Evolutionary conservation across 2,797 vertebrate species (phyloP), one percentile per base, ranked within the genome.

Genomic region (Nannoperca australis): DNA sequence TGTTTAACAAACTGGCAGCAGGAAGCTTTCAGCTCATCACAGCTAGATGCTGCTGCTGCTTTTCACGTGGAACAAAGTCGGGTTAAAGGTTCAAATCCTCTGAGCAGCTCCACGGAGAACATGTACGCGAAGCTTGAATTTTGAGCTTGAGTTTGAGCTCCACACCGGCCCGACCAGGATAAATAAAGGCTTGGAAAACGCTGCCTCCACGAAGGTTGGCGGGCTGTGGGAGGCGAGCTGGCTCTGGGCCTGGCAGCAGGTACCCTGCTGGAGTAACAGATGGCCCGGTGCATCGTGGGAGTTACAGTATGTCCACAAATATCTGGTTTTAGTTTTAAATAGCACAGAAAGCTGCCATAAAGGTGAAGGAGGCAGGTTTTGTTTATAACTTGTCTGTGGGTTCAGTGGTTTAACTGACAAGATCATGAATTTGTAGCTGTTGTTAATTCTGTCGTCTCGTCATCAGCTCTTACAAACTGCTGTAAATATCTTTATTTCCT

Each of bases 261-360:
- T n/a, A 75, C 75, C 83, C 82, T 85, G 84, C 87, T 88, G 84
- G 51, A 78, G 66, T 38, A 87, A 54, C 90, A 91, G 90, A 91
- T 90, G 90, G 90, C 73, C 69, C 56, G 8, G 7, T 91, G 86
- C 86, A 91, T 91, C 81, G 55, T 85, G 83, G 81, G 88, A 88
- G 75, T 71, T 58, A 12, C 73, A 66, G 62, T 27, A 27, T 73
- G 65, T 82, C 81, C 77, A 86, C 55, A 87, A 87, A 88, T 83
- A 88, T 85, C 84, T 74, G 51, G 51, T 54, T 24, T 53, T 27
- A 18, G 59, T 75, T 67, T 30, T 49, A 82, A 91, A 89, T 81
- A 86, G 81, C 58, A 66, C 77, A 67, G 30, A 45, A 76, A 60
- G 71, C 56, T 67, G 60, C 58, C 8, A 20, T 27, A n/a, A 49